phyloP scores from a whole-genome alignment of 2,888 invertebrate genomes.

The Apamea epomidion region DNA sequence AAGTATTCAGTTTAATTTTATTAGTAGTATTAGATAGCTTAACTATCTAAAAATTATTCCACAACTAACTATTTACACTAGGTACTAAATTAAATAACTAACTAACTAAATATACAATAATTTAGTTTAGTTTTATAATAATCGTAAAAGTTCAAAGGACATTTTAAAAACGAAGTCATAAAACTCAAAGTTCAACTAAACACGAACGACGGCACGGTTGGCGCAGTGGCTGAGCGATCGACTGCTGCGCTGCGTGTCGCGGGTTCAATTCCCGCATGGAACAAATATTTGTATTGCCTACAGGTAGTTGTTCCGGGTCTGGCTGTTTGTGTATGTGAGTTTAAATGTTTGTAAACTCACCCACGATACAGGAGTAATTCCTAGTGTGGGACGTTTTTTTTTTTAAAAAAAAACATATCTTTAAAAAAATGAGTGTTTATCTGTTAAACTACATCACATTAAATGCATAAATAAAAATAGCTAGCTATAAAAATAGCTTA shows the following conservation, averaged over 20 bases:
- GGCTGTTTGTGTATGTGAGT: too few relatives aligned
- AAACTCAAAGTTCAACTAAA: not conserved
- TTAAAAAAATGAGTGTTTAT: not conserved
- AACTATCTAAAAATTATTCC: not conserved
- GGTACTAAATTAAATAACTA: not conserved
- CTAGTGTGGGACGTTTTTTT: too few relatives aligned
- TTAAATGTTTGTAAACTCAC: too few relatives aligned
- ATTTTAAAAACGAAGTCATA: not conserved
- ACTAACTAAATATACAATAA: not conserved
- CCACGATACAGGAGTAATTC: too few relatives aligned
- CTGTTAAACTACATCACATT: not conserved
- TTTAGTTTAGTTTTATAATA: not conserved
- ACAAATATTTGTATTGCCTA: too few relatives aligned
- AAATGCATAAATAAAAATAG: not conserved
- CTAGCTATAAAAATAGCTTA: not conserved
- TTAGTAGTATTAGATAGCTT: too few relatives aligned
- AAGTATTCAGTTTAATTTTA: not conserved
- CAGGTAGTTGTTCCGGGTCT: too few relatives aligned
- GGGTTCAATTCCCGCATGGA: too few relatives aligned
- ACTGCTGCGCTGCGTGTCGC: too few relatives aligned
- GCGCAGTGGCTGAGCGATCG: too few relatives aligned
- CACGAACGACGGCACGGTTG: too few relatives aligned
- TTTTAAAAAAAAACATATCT: too few relatives aligned
- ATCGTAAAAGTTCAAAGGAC: not conserved
- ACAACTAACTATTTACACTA: not conserved